phyloP scores from a whole-genome alignment of 1,140 invertebrate genomes.

The Alviniconcha marisindica region DNA sequence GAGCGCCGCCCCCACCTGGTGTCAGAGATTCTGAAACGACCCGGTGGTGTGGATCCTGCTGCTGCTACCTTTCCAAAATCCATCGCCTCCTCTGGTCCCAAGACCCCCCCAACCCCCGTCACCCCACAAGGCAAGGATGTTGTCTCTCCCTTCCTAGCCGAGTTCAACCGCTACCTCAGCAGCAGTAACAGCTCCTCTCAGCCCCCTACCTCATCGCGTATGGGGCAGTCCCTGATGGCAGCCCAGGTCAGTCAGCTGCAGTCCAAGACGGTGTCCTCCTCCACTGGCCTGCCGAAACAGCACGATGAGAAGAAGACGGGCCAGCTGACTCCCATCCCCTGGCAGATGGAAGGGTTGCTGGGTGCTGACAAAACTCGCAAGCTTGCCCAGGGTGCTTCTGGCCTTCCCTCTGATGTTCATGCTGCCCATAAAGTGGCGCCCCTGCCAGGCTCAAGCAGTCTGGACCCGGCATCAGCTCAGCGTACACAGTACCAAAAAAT shows the following conservation, averaged over 20 bases:
- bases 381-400: not conserved
- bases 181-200: not conserved
- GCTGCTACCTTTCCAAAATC: not conserved
- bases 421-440: not conserved
- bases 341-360: conserved; percentile 18
- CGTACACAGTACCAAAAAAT: not conserved
- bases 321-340: not conserved
- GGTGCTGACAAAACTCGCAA: not conserved
- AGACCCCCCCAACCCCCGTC: not conserved
- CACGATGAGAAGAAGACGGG: not conserved
- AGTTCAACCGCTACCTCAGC: conserved; percentile 22
- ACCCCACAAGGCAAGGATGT: too few relatives aligned
- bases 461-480: too few relatives aligned
- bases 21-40: conserved; percentile 35
- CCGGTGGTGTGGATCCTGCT: not conserved
- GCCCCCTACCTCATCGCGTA: not conserved
- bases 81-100: not conserved
- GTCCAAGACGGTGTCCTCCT: conserved; percentile 21
- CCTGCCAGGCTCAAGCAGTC: too few relatives aligned
- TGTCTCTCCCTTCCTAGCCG: conserved; percentile 19
- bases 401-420: not conserved
- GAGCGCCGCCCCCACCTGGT: conserved; percentile 8
- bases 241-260: not conserved
- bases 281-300: not conserved
- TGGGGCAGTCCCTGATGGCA: not conserved